Base-by-base conservation (phyloP, 2,113 vertebrate species). In the Oxyruncus cristatus region DNA sequence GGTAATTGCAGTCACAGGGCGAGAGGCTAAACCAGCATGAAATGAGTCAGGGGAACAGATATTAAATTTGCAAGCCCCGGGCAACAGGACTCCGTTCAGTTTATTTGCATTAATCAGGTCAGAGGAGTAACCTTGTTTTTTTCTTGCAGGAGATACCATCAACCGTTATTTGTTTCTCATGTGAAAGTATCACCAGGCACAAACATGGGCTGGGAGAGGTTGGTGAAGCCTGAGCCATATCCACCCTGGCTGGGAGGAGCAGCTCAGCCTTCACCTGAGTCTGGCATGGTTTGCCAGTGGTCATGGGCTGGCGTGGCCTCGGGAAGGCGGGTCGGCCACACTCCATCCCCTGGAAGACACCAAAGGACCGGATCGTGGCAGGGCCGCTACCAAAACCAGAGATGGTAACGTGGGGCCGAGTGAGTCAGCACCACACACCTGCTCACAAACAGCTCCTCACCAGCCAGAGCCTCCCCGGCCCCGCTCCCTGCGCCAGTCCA, bases 81-180 rank as follows among this genome's bases (percentile, higher is more conserved):
- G 96, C 95, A 58, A 95, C 93, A 87, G 89, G 85, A 71, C 78
- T 95, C 90, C n/a, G 3, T 82, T 95, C 84, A 92, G 94, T 96
- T 94, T 95, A 95, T 97, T 97, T 96, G 95, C 95, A 97, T 94
- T 96, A 96, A 94, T 96, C 95, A 96, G 96, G 96, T 95, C 96
- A 97, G 92, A 83, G 92, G 94, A 95, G 92, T 92, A 96, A 95
- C 92, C 94, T 96, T 93, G 83, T 30, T 37, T 89, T 81, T 94
- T 86, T 90, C 72, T 89, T 89, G 73, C 77, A 85, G 75, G 84
- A 95, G 92, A 93, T 89, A 92, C 50, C 89, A 95, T 95, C 85
- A 85, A 73, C 88, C 61, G 68, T 82, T 95, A 75, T 95, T 97
- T 96, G 96, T 96, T 97, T 96, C 95, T 96, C 94, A 73, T 88